Evolutionary conservation across 2,888 invertebrate genomes (phyloP), one percentile per base, ranked within the genome.

Genomic region (Troides oblongomaculatus): DNA sequence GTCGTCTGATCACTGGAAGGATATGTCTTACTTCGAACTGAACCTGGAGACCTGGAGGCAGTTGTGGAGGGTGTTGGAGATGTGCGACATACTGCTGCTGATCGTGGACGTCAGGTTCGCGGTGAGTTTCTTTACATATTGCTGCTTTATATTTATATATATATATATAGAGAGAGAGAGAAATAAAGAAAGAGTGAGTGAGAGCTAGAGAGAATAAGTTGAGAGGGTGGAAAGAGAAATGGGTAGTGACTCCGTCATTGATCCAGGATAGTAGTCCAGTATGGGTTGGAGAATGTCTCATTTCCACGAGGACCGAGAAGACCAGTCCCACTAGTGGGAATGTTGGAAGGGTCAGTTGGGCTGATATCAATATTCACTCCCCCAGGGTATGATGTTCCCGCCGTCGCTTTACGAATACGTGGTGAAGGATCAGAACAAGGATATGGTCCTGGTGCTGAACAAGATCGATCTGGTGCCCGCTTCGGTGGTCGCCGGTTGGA

Each of bases 21-120:
- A 95, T 6, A 88, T 98, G 73, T 97, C 98, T 64, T 96, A 97
- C 79, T 98, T 98, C 85, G 99, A 99, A 84, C 85, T 98, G 71
- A 99, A 99, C 89, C 87, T 99, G 76, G 99, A 99, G 89, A 99
- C 99, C 0, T 99, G 99, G 99, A 89, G 99, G 18, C 99, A 99
- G 79, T 85, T 99, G 72, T 99, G 99, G 99, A 91, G 99, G 58
- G 99, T 99, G 0, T 82, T 98, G 8, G 99, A 99, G 87, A 97
- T 98, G 95, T 97, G 98, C 0, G 99, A 99, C 81, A 93, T 99
- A 43, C 83, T 99, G 18, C 89, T 99, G 17, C 93, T 97, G 12
- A 97, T 99, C 72, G 96, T 97, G 0, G 99, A 99, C 84, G 96
- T 98, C 62, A 93, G 98, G 81, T 98, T 94, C 86, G 94, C 97